Percentiles rank a stretch among this genome's conserved stretches.
Evolutionary conservation across 2,888 invertebrate species (phyloP).

Genomic region (Tinea semifulvella): DNA sequence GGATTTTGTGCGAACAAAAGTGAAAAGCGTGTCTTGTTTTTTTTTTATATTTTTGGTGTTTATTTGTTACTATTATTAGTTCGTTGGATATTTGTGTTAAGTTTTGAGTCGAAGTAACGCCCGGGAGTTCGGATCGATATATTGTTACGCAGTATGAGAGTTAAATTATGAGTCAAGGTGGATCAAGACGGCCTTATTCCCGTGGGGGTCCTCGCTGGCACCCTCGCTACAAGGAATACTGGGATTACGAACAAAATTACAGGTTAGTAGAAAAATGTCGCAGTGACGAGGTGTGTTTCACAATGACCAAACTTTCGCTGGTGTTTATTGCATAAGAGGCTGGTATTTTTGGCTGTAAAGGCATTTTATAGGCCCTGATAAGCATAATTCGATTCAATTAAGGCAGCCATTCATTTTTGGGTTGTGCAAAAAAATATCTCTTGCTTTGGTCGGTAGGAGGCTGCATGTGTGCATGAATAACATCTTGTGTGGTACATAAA

Average conservation of each 20-base stretch:
- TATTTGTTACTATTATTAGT: background rate
- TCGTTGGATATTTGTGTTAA: background rate
- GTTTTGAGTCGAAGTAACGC: conserved; percentile 1
- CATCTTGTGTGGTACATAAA: too few relatives aligned
- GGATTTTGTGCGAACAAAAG: conserved; percentile 6
- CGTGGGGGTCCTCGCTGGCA: conserved; percentile 61
- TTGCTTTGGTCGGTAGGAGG: too few relatives aligned
- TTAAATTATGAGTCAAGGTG: conserved; percentile 55
- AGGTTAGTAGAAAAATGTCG: conserved; percentile 29
- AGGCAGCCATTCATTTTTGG: too few relatives aligned
- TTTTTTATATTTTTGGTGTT: conserved; percentile 3
- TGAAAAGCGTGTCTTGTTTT: background rate
- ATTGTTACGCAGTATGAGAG: conserved; percentile 34
- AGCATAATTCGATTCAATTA: too few relatives aligned
- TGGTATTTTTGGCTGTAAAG: conserved; percentile 1
- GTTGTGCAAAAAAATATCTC: too few relatives aligned
- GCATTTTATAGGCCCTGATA: background rate
- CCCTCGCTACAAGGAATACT: conserved; percentile 62
- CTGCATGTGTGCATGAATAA: too few relatives aligned
- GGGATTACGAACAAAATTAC: conserved; percentile 62
- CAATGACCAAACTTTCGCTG: conserved; percentile 5
- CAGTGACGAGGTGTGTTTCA: background rate
- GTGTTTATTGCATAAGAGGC: background rate
- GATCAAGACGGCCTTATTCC: conserved; percentile 54
- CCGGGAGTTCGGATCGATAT: background rate